Percentiles rank a stretch among this genome's conserved stretches.
Evolutionary conservation across 2,113 vertebrate species (phyloP).

Genomic region (Picathartes gymnocephalus): DNA sequence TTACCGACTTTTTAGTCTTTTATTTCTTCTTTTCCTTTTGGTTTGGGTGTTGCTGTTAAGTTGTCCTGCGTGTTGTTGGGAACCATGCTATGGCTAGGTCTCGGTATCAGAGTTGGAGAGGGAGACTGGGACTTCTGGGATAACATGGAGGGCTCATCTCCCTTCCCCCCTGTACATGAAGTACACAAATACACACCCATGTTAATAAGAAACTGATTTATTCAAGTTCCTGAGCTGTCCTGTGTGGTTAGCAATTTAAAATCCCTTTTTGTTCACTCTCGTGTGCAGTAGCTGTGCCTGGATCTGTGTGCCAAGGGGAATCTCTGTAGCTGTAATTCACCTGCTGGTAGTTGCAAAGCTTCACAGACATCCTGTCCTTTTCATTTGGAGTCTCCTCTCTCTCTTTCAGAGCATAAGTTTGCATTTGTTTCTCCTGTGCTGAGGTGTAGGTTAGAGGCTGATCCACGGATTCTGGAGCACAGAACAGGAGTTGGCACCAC

Average conservation of each 20-base stretch:
- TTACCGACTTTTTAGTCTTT: slow-evolving; percentile 47
- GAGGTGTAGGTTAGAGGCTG: slow-evolving; percentile 2
- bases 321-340: neutral
- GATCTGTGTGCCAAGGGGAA: slow-evolving; percentile 60
- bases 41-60: slow-evolving; percentile 31
- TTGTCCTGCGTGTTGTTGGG: neutral
- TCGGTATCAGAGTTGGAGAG: neutral
- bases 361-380: neutral
- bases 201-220: neutral
- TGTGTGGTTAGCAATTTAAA: slow-evolving; percentile 8
- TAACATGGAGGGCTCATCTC: neutral
- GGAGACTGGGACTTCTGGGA: neutral
- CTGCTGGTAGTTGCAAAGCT: neutral
- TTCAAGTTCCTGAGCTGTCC: slow-evolving; percentile 19
- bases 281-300: slow-evolving; percentile 48
- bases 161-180: neutral
- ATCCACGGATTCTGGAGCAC: neutral
- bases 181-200: neutral
- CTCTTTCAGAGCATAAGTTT: neutral
- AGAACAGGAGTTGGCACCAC: neutral
- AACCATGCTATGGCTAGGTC: slow-evolving; percentile 15
- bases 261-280: slow-evolving; percentile 1
- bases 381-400: slow-evolving; percentile 16
- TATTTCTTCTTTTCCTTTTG: slow-evolving; percentile 23
- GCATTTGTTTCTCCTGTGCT: neutral